These are phyloP conservation scores for Kuschelorhynchus macadamiae DNA, from an alignment of 2,888 invertebrate genomes.

Conservation along the genomic window DNA sequence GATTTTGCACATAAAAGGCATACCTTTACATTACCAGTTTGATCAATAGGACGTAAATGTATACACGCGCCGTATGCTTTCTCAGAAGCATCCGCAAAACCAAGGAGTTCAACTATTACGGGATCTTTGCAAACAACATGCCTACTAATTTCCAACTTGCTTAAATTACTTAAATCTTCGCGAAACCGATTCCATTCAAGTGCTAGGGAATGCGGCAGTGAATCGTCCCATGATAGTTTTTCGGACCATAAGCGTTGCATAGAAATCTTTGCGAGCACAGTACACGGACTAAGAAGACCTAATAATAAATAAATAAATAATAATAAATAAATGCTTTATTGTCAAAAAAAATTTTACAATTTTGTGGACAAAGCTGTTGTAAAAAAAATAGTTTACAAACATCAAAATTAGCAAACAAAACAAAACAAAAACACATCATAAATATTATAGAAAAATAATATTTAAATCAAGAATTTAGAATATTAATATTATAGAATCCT, in stretches of 20 bases:
- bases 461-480: too few species aligned
- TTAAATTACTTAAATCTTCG: constrained; percentile 5
- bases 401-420: too few species aligned
- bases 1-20: constrained; percentile 21
- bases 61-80: constrained; percentile 27
- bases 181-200: constrained; percentile 7
- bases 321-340: too few species aligned
- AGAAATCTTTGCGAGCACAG: constrained; percentile 24
- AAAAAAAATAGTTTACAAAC: too few species aligned
- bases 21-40: neutral
- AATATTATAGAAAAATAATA: too few species aligned
- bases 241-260: constrained; percentile 33
- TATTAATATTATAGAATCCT: too few species aligned
- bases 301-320: too few species aligned
- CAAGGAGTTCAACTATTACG: constrained; percentile 1
- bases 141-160: neutral
- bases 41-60: constrained; percentile 1
- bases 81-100: constrained; percentile 22
- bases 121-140: neutral
- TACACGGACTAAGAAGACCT: constrained; percentile 22
- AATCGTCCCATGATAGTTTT: constrained; percentile 36
- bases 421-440: too few species aligned
- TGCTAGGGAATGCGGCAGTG: constrained; percentile 5
- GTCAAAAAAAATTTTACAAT: too few species aligned
- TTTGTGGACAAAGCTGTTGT: too few species aligned